These are phyloP conservation scores for Chymomyza caudatula DNA, from an alignment of 2,888 invertebrate species.

Conservation along the genomic window DNA sequence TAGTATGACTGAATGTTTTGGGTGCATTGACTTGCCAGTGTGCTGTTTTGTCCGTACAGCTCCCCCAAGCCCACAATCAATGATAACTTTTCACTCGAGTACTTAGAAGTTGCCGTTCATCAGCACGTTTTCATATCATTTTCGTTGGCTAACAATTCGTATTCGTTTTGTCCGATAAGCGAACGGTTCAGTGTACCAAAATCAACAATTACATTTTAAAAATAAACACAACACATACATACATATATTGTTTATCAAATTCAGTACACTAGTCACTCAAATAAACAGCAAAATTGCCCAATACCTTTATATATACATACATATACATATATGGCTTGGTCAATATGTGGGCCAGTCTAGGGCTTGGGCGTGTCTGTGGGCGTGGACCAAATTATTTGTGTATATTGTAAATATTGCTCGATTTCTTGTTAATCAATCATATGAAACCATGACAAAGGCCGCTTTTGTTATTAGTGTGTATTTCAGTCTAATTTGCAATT, in stretches of 20 bases:
- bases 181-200: conserved; percentile 45
- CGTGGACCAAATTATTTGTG: no score
- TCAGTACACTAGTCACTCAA: not conserved
- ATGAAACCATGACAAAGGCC: not conserved
- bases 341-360: not conserved
- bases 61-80: not conserved
- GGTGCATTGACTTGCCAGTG: not conserved
- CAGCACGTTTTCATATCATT: not conserved
- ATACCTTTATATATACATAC: not conserved
- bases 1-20: not conserved
- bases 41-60: not conserved
- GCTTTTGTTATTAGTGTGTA: no score
- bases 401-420: no score
- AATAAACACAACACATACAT: not conserved
- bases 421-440: no score
- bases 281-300: not conserved
- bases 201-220: not conserved
- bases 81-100: not conserved
- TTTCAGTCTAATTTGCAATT: no score
- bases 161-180: conserved; percentile 50
- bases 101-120: conserved; percentile 6
- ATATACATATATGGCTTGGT: no score
- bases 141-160: no score
- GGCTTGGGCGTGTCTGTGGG: no score
- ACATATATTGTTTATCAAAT: not conserved